Percentiles rank a stretch among this genome's conserved stretches.
phyloP scores from a whole-genome alignment of 2,113 vertebrate genomes.

The Zosterops lateralis region DNA sequence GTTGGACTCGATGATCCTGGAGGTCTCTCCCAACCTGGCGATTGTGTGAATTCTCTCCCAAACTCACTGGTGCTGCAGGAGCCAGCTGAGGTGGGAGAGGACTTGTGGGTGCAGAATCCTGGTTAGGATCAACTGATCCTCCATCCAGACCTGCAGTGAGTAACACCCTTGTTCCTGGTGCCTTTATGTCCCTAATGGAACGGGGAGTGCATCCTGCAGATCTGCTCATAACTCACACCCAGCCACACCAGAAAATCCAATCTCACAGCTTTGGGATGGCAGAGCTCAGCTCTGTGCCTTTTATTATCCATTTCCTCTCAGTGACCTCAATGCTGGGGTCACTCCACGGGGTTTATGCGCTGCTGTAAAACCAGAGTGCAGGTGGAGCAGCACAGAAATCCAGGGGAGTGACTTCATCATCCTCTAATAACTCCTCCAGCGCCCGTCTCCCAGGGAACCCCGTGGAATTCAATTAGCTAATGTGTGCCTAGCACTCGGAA shows the following conservation, averaged over 20 bases:
- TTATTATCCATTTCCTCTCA: not conserved
- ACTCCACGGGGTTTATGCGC: not conserved
- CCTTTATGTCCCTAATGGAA: not conserved
- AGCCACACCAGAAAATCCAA: not conserved
- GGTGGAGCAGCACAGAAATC: not conserved
- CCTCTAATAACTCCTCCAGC: constrained; percentile 27
- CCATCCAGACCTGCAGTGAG: not conserved
- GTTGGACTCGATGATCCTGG: not conserved
- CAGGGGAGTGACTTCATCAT: constrained; percentile 43
- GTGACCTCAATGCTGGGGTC: not conserved
- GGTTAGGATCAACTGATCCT: fast-evolving
- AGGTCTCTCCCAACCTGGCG: not conserved
- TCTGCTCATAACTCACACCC: not conserved
- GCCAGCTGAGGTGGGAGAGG: not conserved
- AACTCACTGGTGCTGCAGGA: not conserved
- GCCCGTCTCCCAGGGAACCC: constrained; percentile 57
- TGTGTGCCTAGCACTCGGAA: constrained; percentile 44
- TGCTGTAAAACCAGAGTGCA: not conserved
- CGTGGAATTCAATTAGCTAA: constrained; percentile 69
- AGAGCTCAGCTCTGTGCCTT: not conserved
- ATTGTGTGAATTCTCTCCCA: not conserved
- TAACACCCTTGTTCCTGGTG: fast-evolving
- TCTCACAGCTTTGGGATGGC: not conserved
- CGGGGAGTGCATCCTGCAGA: not conserved
- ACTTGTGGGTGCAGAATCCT: not conserved